Evolutionary conservation across 2,797 vertebrate genomes (phyloP).

Genomic region (Pelochelys cantorii): DNA sequence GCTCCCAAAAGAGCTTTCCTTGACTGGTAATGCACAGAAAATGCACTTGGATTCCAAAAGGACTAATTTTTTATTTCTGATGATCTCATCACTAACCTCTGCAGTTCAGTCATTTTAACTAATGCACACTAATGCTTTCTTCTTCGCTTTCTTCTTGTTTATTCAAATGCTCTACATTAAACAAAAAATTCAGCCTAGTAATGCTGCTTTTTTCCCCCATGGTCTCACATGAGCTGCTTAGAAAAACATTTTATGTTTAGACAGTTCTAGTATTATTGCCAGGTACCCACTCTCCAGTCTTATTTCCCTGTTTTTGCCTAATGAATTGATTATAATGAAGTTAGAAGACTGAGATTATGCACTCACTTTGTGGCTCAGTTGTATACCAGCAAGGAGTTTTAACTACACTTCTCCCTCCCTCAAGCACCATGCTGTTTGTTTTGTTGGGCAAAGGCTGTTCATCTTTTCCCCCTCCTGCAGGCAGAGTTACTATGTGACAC

Average conservation of each 20-base stretch:
- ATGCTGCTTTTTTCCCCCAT: not conserved
- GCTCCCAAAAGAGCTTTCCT: not conserved
- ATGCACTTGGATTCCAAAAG: not conserved
- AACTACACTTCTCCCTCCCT: not conserved
- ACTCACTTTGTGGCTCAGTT: not conserved
- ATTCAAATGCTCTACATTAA: not conserved
- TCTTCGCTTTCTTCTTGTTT: not conserved
- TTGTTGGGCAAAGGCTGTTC: not conserved
- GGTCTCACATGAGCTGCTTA: not conserved
- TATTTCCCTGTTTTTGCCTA: not conserved
- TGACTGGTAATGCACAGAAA: not conserved
- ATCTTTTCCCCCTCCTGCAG: not conserved
- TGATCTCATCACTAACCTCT: not conserved
- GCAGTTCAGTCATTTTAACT: not conserved
- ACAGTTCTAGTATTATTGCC: not conserved
- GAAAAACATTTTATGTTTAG: not conserved
- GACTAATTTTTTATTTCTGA: conserved; percentile 27
- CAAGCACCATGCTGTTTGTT: not conserved
- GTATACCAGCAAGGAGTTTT: not conserved
- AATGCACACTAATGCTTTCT: not conserved
- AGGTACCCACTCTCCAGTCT: not conserved
- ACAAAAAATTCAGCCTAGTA: not conserved
- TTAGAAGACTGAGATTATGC: not conserved
- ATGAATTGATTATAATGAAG: not conserved
- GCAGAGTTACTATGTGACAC: conserved; percentile 1